Percentiles rank a stretch among this genome's conserved stretches.
Evolutionary conservation across 2,888 invertebrate genomes (phyloP).

Genomic region (Phragmatobia fuliginosa): DNA sequence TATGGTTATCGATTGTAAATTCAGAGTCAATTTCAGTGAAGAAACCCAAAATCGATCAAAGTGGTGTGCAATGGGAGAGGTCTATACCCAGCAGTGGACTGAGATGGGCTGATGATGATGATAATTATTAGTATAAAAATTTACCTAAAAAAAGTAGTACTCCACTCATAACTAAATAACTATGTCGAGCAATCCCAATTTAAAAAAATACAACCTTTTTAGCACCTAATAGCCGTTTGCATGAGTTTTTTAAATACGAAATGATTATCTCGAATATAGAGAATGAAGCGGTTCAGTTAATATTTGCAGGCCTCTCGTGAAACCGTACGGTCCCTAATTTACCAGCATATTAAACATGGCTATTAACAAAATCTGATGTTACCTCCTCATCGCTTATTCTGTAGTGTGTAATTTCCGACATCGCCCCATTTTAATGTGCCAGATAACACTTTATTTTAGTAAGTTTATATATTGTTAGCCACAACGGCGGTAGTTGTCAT

Average conservation of each 20-base stretch:
- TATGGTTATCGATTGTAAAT: too few species aligned
- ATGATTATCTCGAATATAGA: neutral
- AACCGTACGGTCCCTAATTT: slow-evolving; percentile 1
- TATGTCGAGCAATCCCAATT: neutral
- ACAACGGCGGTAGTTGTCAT: too few species aligned
- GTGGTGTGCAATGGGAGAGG: too few species aligned
- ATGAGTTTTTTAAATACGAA: neutral
- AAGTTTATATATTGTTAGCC: too few species aligned
- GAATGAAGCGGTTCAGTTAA: neutral
- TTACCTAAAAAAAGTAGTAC: too few species aligned
- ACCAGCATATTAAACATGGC: slow-evolving; percentile 8
- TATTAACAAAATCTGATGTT: slow-evolving; percentile 11
- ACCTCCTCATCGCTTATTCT: neutral
- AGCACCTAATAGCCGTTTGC: neutral
- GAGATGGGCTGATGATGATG: too few species aligned
- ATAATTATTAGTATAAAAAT: too few species aligned
- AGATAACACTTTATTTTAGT: neutral
- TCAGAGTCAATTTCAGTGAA: too few species aligned
- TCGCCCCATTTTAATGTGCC: neutral
- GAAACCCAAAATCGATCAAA: too few species aligned
- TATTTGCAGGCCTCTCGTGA: slow-evolving; percentile 2
- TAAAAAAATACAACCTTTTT: neutral
- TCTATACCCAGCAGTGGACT: too few species aligned
- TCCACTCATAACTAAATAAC: neutral
- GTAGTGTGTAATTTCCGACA: neutral